These are phyloP conservation scores for Zingel zingel DNA, from an alignment of 2,113 vertebrate species.

Conservation along the genomic window DNA sequence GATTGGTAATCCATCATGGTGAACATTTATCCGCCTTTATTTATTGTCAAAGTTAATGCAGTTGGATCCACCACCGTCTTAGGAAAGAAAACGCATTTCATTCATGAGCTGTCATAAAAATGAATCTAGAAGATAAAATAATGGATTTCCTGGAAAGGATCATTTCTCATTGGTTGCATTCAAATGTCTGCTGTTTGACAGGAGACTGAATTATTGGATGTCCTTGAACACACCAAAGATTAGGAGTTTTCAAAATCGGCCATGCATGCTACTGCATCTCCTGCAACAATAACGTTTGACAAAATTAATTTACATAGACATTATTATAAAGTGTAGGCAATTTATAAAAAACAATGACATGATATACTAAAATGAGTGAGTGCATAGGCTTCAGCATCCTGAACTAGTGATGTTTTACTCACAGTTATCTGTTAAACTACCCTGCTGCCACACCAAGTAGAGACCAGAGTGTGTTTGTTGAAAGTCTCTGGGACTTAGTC, in stretches of 20 bases:
- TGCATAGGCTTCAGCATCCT: too few species aligned
- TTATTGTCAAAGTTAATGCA: slow-evolving; percentile 43
- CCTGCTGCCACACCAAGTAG: neutral
- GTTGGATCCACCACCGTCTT: neutral
- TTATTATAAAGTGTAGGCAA: neutral
- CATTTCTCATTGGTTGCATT: slow-evolving; percentile 12
- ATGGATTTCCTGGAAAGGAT: slow-evolving; percentile 8
- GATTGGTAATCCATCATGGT: slow-evolving; percentile 35
- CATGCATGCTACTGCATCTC: neutral
- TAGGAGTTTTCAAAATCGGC: neutral
- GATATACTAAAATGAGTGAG: neutral
- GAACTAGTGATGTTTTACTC: neutral
- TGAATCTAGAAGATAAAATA: slow-evolving; percentile 4
- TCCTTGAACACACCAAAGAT: slow-evolving; percentile 9
- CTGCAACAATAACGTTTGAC: neutral
- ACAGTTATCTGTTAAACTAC: neutral
- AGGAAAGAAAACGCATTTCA: slow-evolving; percentile 2
- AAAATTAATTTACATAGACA: neutral
- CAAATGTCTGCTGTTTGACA: neutral
- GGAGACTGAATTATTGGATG: slow-evolving; percentile 5
- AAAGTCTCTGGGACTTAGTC: neutral
- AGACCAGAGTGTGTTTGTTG: neutral
- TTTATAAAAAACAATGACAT: neutral
- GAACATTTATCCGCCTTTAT: slow-evolving; percentile 40
- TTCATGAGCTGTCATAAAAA: slow-evolving; percentile 22